These are phyloP conservation scores for Epirrhoe alternata DNA, from an alignment of 2,888 invertebrate species.

Conservation along the genomic window DNA sequence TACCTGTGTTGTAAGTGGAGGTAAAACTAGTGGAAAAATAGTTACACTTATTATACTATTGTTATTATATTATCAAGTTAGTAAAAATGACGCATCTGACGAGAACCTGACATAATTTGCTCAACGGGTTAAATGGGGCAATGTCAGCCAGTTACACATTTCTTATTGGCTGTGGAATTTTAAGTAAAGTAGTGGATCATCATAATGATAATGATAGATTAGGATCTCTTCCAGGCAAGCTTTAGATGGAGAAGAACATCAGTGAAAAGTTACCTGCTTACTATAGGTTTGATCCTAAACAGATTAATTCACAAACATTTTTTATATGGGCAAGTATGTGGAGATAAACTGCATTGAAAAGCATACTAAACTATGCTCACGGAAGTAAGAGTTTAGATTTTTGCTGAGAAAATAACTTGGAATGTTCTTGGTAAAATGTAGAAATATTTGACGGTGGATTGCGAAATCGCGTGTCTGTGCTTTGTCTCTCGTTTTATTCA, in stretches of 20 bases:
- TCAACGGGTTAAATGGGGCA: too few relatives aligned
- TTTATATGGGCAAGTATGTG: neutral
- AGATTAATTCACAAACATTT: neutral
- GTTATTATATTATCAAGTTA: too few relatives aligned
- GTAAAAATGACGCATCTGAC: too few relatives aligned
- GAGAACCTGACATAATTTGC: too few relatives aligned
- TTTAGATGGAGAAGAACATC: too few relatives aligned
- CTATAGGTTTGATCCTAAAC: neutral
- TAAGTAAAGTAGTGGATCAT: too few relatives aligned
- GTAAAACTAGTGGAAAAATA: conserved; percentile 70
- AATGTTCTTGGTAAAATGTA: neutral
- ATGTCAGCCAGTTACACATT: too few relatives aligned
- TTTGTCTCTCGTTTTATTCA: neutral
- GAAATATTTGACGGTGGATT: neutral
- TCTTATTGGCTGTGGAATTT: too few relatives aligned
- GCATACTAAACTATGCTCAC: neutral
- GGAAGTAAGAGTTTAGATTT: neutral
- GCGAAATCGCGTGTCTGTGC: neutral
- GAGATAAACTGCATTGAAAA: neutral
- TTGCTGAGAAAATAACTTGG: neutral
- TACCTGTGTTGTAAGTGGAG: conserved; percentile 91
- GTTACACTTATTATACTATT: neutral
- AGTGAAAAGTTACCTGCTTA: too few relatives aligned
- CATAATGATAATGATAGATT: too few relatives aligned
- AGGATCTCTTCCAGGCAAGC: too few relatives aligned